Evolutionary conservation across 2,113 vertebrate species (phyloP).

Genomic region (Hylia prasina): DNA sequence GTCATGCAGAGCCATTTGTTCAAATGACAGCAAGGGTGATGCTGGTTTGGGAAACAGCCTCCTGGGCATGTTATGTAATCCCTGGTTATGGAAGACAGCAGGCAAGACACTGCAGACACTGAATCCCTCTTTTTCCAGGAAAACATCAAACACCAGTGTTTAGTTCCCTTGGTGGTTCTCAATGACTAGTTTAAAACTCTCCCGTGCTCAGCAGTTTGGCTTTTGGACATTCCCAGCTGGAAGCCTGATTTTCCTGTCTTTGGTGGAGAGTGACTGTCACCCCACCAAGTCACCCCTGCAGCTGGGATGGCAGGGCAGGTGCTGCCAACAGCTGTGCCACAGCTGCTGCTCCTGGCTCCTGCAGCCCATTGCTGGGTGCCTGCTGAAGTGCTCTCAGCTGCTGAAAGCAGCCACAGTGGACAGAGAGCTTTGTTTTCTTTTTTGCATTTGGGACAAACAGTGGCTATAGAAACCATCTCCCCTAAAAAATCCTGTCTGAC

Average conservation of each 20-base stretch:
- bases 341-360: not conserved
- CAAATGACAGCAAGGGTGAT: not conserved
- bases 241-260: not conserved
- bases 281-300: not conserved
- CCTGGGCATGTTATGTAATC: fast-evolving
- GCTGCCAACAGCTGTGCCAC: not conserved
- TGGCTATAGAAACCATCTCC: not conserved
- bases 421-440: not conserved
- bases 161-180: not conserved
- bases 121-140: not conserved
- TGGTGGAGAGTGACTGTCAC: fast-evolving
- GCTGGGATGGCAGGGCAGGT: not conserved
- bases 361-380: not conserved
- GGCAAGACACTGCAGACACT: not conserved
- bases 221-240: not conserved
- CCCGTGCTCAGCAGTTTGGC: not conserved
- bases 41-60: not conserved
- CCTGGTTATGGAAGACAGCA: not conserved
- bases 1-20: not conserved
- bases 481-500: not conserved
- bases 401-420: not conserved
- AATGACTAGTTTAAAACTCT: not conserved
- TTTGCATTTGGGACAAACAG: not conserved
- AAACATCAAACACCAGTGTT: not conserved
- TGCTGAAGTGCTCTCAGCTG: not conserved